Evolutionary conservation across 2,888 invertebrate species (phyloP), one percentile per base, ranked within the genome.

Genomic region (Maniola hyperantus): DNA sequence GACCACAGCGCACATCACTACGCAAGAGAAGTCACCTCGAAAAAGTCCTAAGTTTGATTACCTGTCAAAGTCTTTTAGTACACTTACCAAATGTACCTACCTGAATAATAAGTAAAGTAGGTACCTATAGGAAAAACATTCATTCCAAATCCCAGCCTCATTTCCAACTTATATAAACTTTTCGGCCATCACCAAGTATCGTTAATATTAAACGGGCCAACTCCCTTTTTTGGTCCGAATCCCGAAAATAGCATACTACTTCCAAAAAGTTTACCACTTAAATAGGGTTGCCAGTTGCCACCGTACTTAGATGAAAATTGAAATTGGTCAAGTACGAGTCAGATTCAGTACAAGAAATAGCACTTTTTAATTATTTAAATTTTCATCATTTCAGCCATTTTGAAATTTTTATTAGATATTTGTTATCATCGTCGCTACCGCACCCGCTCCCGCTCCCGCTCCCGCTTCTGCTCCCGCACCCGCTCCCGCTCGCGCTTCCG

Each of bases 171-270:
- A 18, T 57, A 55, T 58, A 51, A 53, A 61, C 53, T 53, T 65
- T 65, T 66, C 61, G 62, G 58, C 65, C 57, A 61, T 50, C 50
- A 15, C 46, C 42, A 66, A 63, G 48, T 59, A 58, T 60, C 62
- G 39, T 34, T 53, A 53, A 66, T 66, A 59, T 59, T 46, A 66
- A 66, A 68, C 39, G 62, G 34, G 15, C 15, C 11, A 65, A 66
- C 48, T 68, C 63, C 39, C 54, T 60, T 68, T 54, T 66, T 58
- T 50, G 62, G 57, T 48, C 33, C 20, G 26, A 39, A 42, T 2
- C 26, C 26, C 26, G 26, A 26, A 57, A 50, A 34, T 53, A 48
- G 50, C 55, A 20, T 55, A 13, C n/a, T 54, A 50, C 36, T 18
- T 58, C 34, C 34, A 8, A 57, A 39, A 63, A 66, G 57, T 63